Percentiles rank a stretch among this genome's conserved stretches.
These are phyloP conservation scores for Huso huso DNA, from an alignment of 2,797 vertebrate genomes.

Conservation along the genomic window DNA sequence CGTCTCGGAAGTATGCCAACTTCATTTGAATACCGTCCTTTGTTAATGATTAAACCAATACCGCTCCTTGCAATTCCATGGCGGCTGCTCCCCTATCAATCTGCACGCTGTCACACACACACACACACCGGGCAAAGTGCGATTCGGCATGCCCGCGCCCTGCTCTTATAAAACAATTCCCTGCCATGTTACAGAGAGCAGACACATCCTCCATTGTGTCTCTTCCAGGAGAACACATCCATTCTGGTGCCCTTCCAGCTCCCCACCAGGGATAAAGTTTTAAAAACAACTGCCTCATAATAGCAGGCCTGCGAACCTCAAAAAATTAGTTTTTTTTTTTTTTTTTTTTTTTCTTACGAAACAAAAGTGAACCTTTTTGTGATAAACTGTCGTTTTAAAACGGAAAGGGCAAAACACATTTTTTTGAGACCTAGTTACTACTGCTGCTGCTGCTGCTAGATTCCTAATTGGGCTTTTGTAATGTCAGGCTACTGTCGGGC, in stretches of 20 bases:
- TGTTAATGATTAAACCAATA: constrained; percentile 46
- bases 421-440: too few species aligned
- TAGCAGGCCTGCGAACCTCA: too few species aligned
- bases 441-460: too few species aligned
- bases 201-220: constrained; percentile 9
- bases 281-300: too few species aligned
- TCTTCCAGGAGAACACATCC: constrained; percentile 1
- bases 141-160: constrained; percentile 1
- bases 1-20: constrained; percentile 48
- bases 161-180: constrained; percentile 2
- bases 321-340: too few species aligned
- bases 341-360: too few species aligned
- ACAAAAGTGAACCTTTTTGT: too few species aligned
- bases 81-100: constrained; percentile 20
- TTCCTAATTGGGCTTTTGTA: constrained; percentile 4
- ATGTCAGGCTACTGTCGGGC: too few species aligned
- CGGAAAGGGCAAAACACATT: too few species aligned
- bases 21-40: constrained; percentile 42
- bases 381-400: too few species aligned
- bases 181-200: constrained; percentile 1
- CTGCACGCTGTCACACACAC: constrained; percentile 15
- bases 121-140: neutral
- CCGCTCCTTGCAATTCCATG: constrained; percentile 22
- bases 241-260: neutral
- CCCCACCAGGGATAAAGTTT: neutral